Evolutionary conservation across 2,888 invertebrate genomes (phyloP).

Genomic region (Vanessa cardui): DNA sequence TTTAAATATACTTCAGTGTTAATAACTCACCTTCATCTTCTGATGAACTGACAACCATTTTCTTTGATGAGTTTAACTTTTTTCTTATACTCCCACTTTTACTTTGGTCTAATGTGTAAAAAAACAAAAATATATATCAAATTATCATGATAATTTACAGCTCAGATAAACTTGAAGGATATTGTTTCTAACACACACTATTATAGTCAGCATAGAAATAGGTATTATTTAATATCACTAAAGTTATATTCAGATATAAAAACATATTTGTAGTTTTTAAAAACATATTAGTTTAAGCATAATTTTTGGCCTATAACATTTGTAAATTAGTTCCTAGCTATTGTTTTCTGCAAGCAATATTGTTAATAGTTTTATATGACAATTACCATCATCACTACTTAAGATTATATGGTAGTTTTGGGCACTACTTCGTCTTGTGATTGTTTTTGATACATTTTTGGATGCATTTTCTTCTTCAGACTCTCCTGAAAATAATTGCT

Average conservation of each 20-base stretch:
- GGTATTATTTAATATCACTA: no score
- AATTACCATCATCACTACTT: slow-evolving; percentile 68
- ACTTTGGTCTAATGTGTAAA: slow-evolving; percentile 50
- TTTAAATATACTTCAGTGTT: no score
- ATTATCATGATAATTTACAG: no score
- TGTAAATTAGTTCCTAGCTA: no score
- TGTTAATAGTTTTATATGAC: slow-evolving; percentile 11
- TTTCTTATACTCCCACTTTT: slow-evolving; percentile 52
- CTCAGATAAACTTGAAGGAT: no score
- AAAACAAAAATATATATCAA: slow-evolving; percentile 14
- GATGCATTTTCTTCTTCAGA: slow-evolving; percentile 44
- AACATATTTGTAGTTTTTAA: background rate
- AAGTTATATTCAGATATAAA: background rate
- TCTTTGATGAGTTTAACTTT: slow-evolving; percentile 51
- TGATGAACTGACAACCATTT: slow-evolving; percentile 60
- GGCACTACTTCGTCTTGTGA: slow-evolving; percentile 48
- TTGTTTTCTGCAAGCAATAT: background rate
- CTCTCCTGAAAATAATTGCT: slow-evolving; percentile 49
- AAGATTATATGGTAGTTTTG: slow-evolving; percentile 48
- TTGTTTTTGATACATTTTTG: slow-evolving; percentile 44
- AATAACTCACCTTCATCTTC: slow-evolving; percentile 56
- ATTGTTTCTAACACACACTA: no score
- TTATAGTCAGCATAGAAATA: no score
- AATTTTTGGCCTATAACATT: no score
- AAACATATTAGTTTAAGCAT: background rate